phyloP scores from a whole-genome alignment of 2,113 vertebrate species.

The Cisticola juncidis region DNA sequence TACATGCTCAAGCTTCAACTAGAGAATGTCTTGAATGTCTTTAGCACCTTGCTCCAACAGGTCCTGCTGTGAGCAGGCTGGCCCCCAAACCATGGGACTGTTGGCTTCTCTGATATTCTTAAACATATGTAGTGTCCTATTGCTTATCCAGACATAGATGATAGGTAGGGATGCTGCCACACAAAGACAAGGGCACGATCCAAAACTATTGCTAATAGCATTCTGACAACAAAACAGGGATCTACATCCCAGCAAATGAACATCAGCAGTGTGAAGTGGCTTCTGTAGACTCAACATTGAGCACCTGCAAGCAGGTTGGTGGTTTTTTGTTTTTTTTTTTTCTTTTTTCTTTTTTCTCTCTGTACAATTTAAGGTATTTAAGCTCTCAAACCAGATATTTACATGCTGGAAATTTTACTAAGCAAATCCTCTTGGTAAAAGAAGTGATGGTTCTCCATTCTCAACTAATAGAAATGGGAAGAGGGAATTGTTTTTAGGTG shows the following conservation, averaged over 20 bases:
- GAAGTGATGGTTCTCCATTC: not conserved
- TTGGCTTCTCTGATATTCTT: not conserved
- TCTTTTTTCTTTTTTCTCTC: no score
- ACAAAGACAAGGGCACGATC: not conserved
- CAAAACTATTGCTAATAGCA: not conserved
- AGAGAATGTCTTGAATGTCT: not conserved
- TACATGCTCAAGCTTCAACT: not conserved
- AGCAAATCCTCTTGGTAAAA: not conserved
- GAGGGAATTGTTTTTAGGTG: not conserved
- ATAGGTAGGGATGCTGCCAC: not conserved
- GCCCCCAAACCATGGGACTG: not conserved
- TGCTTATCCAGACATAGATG: not conserved
- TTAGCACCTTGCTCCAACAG: not conserved
- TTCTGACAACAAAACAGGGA: not conserved
- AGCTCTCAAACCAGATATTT: not conserved
- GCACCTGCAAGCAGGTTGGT: not conserved
- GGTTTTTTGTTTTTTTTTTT: no score
- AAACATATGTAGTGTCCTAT: accelerated
- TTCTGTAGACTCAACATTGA: not conserved
- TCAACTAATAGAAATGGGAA: not conserved
- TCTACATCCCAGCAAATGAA: not conserved
- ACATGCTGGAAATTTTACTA: not conserved
- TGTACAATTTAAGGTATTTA: not conserved
- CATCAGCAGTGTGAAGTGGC: not conserved
- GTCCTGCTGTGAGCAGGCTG: not conserved